These are phyloP conservation scores for Archips xylosteana DNA, from an alignment of 2,888 invertebrate genomes.

Conservation along the genomic window DNA sequence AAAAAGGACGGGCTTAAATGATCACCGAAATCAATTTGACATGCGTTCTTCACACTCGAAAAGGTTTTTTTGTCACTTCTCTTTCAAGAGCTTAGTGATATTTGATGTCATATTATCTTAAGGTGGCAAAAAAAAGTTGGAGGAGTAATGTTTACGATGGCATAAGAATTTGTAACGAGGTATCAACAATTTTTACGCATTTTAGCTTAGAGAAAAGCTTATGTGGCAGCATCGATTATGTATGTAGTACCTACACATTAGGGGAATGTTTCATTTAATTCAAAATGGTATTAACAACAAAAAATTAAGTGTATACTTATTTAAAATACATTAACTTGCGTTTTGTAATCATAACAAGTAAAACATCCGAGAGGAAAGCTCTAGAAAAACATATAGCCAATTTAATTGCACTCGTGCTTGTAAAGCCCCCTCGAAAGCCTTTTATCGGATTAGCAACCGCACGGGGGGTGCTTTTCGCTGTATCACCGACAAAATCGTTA, in stretches of 20 bases:
- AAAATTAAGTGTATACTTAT: neutral
- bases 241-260: too few species aligned
- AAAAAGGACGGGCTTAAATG: neutral
- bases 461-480: conserved; percentile 54
- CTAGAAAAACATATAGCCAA: neutral
- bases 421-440: conserved; percentile 31
- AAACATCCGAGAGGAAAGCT: neutral
- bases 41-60: neutral
- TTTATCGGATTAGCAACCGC: conserved; percentile 37
- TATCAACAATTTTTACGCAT: too few species aligned
- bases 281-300: too few species aligned
- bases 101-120: too few species aligned
- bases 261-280: too few species aligned
- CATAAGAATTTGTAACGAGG: too few species aligned
- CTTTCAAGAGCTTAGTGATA: neutral
- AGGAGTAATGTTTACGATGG: too few species aligned
- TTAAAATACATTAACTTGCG: neutral
- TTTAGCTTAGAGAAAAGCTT: too few species aligned
- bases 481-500: conserved; percentile 59
- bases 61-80: neutral
- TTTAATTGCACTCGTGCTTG: conserved; percentile 32
- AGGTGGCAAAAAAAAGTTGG: too few species aligned
- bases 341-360: neutral
- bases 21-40: conserved; percentile 8
- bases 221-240: too few species aligned